Conservation (phyloP, 2,888 invertebrate genomes). For the Diaprepes abbreviatus region DNA sequence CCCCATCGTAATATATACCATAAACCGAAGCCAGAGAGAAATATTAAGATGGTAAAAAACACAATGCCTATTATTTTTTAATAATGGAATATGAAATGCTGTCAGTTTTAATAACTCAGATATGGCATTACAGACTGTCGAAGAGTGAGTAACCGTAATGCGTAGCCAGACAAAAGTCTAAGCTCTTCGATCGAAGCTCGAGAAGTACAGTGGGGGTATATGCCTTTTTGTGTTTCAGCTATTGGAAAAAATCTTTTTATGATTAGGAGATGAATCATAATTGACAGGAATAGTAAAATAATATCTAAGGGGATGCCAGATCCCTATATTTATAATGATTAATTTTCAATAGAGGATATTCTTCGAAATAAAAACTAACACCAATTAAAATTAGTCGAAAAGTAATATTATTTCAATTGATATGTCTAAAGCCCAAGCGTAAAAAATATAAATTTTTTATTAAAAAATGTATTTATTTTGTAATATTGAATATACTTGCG, state of each 20-base stretch:
- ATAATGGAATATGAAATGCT: conserved; percentile 53
- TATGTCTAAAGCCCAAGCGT: too few species aligned
- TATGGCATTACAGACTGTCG: conserved; percentile 59
- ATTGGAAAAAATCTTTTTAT: conserved; percentile 1
- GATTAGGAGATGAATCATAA: not conserved
- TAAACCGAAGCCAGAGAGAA: conserved; percentile 37
- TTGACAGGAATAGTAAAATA: not conserved
- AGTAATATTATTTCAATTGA: too few species aligned
- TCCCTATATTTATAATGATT: too few species aligned
- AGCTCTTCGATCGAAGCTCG: conserved; percentile 58
- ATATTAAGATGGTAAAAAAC: conserved; percentile 51
- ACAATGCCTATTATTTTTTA: conserved; percentile 54
- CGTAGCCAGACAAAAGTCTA: conserved; percentile 53
- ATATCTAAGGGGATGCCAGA: not conserved
- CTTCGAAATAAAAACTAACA: too few species aligned
- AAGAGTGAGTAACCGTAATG: conserved; percentile 56
- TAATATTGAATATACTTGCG: too few species aligned
- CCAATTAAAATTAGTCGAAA: too few species aligned
- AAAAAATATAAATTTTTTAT: too few species aligned
- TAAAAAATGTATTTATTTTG: too few species aligned
- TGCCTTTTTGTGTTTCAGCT: conserved; percentile 45
- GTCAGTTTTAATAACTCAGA: conserved; percentile 54
- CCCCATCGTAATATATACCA: conserved; percentile 52
- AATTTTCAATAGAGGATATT: too few species aligned
- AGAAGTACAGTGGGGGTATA: conserved; percentile 54